Percentiles rank a stretch among this genome's conserved stretches.
phyloP scores from a whole-genome alignment of 2,113 vertebrate species.

The Podilymbus podiceps region DNA sequence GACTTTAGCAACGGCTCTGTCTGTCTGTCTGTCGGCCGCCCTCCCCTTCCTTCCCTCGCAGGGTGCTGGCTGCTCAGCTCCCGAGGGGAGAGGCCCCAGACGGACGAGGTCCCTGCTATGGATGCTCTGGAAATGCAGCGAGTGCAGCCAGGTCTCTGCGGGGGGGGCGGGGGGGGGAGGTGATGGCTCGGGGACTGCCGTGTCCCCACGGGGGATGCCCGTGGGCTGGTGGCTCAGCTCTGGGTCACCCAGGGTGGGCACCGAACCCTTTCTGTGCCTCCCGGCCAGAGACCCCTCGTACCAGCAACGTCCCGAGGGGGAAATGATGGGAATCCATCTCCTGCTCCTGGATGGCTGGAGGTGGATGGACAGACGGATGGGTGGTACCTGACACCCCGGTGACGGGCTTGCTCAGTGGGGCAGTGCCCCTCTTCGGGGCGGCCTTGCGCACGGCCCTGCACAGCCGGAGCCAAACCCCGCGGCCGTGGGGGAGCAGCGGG shows the following conservation, averaged over 20 bases:
- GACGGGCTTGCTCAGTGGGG: not conserved
- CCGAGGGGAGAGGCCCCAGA: fast-evolving
- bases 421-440: not conserved
- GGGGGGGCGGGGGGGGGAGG: fast-evolving
- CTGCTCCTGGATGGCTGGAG: not conserved
- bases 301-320: fast-evolving
- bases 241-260: not conserved
- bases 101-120: fast-evolving
- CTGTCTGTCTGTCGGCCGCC: not conserved
- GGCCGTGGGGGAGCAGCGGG: not conserved
- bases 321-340: fast-evolving
- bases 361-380: fast-evolving
- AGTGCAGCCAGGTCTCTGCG: not conserved
- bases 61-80: not conserved
- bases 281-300: not conserved
- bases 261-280: fast-evolving
- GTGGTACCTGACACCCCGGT: not conserved
- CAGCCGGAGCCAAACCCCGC: not conserved
- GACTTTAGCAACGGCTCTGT: not conserved
- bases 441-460: not conserved
- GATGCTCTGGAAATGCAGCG: not conserved
- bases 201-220: not conserved
- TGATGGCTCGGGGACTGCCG: fast-evolving
- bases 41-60: not conserved
- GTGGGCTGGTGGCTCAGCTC: not conserved